These are phyloP conservation scores for Pseudonaja textilis DNA, from an alignment of 2,113 vertebrate species.

Conservation along the genomic window DNA sequence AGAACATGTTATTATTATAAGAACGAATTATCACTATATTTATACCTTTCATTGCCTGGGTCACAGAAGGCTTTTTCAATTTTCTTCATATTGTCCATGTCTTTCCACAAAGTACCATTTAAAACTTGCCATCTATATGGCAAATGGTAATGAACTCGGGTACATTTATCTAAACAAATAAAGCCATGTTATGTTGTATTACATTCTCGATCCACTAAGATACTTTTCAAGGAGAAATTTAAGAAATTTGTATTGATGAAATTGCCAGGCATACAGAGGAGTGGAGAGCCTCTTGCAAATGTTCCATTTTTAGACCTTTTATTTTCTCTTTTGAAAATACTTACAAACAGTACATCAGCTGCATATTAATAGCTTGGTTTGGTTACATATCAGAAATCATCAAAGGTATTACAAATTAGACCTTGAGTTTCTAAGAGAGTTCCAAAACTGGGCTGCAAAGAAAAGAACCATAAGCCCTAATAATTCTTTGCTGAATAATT, in stretches of 20 bases:
- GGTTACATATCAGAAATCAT: not conserved
- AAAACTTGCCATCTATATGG: conserved; percentile 90
- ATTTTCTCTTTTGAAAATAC: not conserved
- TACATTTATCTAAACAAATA: conserved; percentile 79
- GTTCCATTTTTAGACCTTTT: not conserved
- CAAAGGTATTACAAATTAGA: not conserved
- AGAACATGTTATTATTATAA: not conserved
- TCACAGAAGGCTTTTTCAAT: conserved; percentile 84
- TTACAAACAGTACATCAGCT: not conserved
- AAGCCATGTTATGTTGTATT: not conserved
- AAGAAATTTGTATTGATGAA: not conserved
- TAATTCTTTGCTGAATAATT: not conserved
- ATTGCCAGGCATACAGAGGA: not conserved
- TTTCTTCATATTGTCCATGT: conserved; percentile 80
- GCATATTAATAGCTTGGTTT: not conserved
- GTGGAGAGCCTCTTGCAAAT: not conserved
- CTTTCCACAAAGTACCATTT: conserved; percentile 76
- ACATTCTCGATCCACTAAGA: not conserved
- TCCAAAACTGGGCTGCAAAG: not conserved
- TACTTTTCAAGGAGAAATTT: not conserved
- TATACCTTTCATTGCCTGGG: conserved; percentile 69
- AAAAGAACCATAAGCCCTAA: not conserved
- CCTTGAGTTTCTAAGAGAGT: not conserved
- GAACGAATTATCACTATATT: not conserved
- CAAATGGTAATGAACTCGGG: conserved; percentile 79